These are phyloP conservation scores for Hydropotes inermis DNA, from an alignment of 2,113 vertebrate genomes.

Conservation along the genomic window DNA sequence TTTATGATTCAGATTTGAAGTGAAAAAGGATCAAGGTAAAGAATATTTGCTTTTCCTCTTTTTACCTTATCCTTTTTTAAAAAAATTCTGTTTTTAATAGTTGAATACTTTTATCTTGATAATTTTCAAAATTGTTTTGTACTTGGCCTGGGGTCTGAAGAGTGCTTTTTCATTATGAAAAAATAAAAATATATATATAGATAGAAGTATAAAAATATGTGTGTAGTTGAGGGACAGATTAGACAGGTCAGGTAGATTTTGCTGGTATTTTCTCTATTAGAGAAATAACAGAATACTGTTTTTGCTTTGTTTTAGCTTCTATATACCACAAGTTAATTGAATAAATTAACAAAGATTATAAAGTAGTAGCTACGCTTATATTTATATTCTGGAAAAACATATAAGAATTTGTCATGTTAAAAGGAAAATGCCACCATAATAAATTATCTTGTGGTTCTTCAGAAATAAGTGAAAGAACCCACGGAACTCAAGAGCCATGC, in stretches of 20 bases:
- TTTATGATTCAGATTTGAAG: not conserved
- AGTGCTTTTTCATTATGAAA: not conserved
- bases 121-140: not conserved
- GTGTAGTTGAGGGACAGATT: not conserved
- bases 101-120: not conserved
- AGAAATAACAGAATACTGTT: not conserved
- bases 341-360: slow-evolving; percentile 15
- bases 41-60: not conserved
- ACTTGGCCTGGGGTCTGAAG: not conserved
- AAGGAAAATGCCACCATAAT: not conserved
- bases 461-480: not conserved
- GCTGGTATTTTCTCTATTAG: not conserved
- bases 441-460: not conserved
- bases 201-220: not conserved
- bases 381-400: not conserved
- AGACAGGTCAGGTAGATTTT: not conserved
- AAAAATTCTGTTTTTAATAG: not conserved
- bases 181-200: rapidly evolving
- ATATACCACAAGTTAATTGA: not conserved
- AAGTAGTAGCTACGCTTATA: not conserved
- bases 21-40: not conserved
- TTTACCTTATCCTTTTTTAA: not conserved
- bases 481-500: not conserved
- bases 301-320: slow-evolving; percentile 12
- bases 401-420: not conserved